Conservation (phyloP, 2,113 vertebrate species). For the Calidris pygmaea region DNA sequence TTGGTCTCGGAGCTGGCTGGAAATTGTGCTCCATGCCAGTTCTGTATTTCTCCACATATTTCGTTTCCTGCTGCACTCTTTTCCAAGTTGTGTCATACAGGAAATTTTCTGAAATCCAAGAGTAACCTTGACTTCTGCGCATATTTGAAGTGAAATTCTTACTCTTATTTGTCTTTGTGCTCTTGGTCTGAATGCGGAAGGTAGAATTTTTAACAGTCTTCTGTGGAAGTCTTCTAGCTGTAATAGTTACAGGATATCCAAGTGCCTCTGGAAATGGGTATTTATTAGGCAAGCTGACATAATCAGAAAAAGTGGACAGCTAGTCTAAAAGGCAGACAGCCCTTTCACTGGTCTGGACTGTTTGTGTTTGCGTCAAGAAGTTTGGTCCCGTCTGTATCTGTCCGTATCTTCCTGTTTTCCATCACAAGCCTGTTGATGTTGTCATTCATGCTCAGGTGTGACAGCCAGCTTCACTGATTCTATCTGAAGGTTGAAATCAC, state of each 20-base stretch:
- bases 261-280: background rate
- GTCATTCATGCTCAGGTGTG: background rate
- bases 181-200: background rate
- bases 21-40: background rate
- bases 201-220: background rate
- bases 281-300: background rate
- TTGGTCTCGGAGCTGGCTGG: background rate
- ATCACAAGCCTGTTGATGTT: background rate
- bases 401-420: background rate
- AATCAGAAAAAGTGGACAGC: background rate
- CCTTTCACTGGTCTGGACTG: background rate
- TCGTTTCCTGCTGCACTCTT: background rate
- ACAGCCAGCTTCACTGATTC: background rate
- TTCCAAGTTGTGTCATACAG: background rate
- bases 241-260: background rate
- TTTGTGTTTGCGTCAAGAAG: background rate
- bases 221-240: background rate
- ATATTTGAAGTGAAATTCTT: background rate
- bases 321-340: background rate
- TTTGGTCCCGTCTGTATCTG: accelerated
- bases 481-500: background rate
- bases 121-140: background rate
- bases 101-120: background rate
- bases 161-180: background rate
- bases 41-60: background rate